Evolutionary conservation across 2,888 invertebrate genomes (phyloP).

Genomic region (Eupithecia subfuscata): DNA sequence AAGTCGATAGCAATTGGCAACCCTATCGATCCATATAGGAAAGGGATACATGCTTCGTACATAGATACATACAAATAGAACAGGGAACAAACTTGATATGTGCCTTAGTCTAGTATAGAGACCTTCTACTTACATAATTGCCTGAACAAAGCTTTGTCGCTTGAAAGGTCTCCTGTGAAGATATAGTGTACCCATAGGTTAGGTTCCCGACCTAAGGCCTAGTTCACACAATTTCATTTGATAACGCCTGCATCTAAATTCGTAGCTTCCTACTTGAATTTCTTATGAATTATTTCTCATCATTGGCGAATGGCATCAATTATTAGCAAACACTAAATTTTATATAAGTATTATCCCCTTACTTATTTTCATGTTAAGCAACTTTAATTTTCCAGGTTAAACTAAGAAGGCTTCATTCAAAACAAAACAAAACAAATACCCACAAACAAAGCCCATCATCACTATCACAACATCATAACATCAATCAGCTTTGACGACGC

Average conservation of each 20-base stretch:
- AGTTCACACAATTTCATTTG: neutral
- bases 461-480: no score
- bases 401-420: neutral
- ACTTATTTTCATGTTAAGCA: neutral
- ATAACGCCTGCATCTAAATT: neutral
- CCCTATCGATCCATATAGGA: constrained; percentile 16
- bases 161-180: constrained; percentile 8
- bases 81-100: neutral
- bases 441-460: neutral
- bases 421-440: neutral
- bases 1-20: constrained; percentile 21
- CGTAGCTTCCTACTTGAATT: neutral
- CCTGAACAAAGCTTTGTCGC: constrained; percentile 13
- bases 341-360: neutral
- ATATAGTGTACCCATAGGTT: neutral
- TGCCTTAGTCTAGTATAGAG: neutral
- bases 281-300: neutral
- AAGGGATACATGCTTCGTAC: neutral
- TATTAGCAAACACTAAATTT: neutral
- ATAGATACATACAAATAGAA: neutral
- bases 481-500: neutral
- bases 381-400: neutral
- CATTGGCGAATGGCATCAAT: neutral
- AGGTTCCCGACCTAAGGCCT: neutral
- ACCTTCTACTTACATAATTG: constrained; percentile 3